Evolutionary conservation across 2,113 vertebrate genomes (phyloP), one percentile per base, ranked within the genome.

Genomic region (Antigone vipio): DNA sequence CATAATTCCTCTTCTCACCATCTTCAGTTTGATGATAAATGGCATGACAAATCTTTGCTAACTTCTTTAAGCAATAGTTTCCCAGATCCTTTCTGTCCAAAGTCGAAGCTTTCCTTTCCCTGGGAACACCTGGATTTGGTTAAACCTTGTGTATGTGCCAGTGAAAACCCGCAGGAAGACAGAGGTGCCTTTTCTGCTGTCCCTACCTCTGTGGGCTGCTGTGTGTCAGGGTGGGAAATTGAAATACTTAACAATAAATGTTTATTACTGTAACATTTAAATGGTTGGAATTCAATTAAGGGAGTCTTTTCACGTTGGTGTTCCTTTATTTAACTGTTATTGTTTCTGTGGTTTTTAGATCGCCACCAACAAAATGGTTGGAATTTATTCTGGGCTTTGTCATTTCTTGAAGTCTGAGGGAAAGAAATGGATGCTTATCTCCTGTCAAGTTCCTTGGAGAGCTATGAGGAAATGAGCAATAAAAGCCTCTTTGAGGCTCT

Each of bases 391-490:
- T 84, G 80, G 49, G 56, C 58, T 92, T 91, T 90, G 58, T 89
- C 34, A 78, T 87, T 92, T 74, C 56, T 96, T 94, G 91, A 91
- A 92, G 88, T 89, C 71, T 89, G 40, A 94, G n/a, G 56, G 49
- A 79, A 95, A 66, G 93, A 92, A 96, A 88, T 63, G 85, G 55
- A 71, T 92, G 42, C 73, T 89, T 93, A 93, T 96, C 83, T 94
- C 52, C 79, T 87, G n/a, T 93, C 75, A 92, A n/a, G 58, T 53
- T 95, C 94, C 93, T 94, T 89, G 62, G 91, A 96, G 88, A 85
- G 56, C 80, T 84, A 50, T 92, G 76, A 96, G 96, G 95, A 97
- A 97, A 88, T 92, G 82, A 95, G 76, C 88, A 96, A 96, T 93
- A 94, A 94, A 96, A 94, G 64, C 19, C 85, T 94, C 91, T 86